phyloP scores from a whole-genome alignment of 2,797 vertebrate genomes.

The Myiotriccus ornatus region DNA sequence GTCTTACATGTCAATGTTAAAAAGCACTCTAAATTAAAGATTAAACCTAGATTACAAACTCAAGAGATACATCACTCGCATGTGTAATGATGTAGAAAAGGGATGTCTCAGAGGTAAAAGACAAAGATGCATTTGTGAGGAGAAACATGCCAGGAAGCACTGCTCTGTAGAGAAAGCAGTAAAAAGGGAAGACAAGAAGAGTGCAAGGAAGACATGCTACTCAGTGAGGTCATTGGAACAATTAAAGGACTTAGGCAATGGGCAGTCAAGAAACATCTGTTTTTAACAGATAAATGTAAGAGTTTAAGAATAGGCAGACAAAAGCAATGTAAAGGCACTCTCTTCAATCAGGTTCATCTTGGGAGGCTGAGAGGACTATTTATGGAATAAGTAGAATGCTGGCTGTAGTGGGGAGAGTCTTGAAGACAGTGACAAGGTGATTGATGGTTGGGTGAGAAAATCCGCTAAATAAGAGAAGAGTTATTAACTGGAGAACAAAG shows the following conservation, averaged over 20 bases:
- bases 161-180: not conserved
- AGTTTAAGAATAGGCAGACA: not conserved
- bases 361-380: not conserved
- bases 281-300: not conserved
- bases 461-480: not conserved
- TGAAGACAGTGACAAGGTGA: not conserved
- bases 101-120: not conserved
- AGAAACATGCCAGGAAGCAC: not conserved
- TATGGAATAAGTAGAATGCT: not conserved
- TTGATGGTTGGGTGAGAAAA: not conserved
- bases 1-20: not conserved
- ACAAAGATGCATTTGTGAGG: not conserved
- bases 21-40: constrained; percentile 2
- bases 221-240: not conserved
- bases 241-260: not conserved
- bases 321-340: not conserved
- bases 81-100: not conserved
- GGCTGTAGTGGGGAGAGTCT: not conserved
- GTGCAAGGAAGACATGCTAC: not conserved
- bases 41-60: not conserved
- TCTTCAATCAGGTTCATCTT: not conserved
- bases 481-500: not conserved
- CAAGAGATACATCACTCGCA: not conserved
- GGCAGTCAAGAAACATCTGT: not conserved
- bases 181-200: not conserved